Evolutionary conservation across 2,888 invertebrate species (phyloP), one percentile per base, ranked within the genome.

Genomic region (Nephrotoma appendiculata): DNA sequence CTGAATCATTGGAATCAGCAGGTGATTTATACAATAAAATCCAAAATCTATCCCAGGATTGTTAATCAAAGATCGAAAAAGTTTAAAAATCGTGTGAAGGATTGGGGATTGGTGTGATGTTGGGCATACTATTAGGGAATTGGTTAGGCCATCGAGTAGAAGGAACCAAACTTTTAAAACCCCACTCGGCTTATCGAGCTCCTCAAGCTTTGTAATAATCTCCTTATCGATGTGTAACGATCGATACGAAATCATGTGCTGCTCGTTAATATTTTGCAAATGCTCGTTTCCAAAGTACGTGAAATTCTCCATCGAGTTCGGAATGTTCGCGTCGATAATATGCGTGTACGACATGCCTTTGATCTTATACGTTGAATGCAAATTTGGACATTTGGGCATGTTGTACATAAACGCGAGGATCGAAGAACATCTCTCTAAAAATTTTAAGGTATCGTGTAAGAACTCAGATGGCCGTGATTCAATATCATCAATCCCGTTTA

Each of bases 361-460:
- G 88, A 96, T 95, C 89, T 96, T 93, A 89, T 97, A 96, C 0
- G 97, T 97, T 12, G 98, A 95, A 91, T 97, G 97, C 90, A 98
- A 98, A 88, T 96, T 96, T 0, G 98, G 98, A 90, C 98, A 98
- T 89, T 97, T 97, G 0, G 98, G 98, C 98, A 98, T 98, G 89
- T 95, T 95, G 91, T 96, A 97, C 97, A 98, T 98, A 92, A 96
- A 96, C 3, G 96, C 95, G 86, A 98, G 92, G 88, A 98, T 97
- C 88, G 95, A 95, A 87, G 96, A 96, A 90, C 98, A 98, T 89
- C 95, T 96, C 90, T 97, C 95, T 44, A 98, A 92, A 89, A 97
- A 96, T 89, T 96, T 96, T 43, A 98, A 92, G 0, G 97, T 97
- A 90, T 97, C 96, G 90, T 95, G 92, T 19, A 92, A 88, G 87